Conservation (phyloP, 2,113 vertebrate genomes). For the Aix galericulata region DNA sequence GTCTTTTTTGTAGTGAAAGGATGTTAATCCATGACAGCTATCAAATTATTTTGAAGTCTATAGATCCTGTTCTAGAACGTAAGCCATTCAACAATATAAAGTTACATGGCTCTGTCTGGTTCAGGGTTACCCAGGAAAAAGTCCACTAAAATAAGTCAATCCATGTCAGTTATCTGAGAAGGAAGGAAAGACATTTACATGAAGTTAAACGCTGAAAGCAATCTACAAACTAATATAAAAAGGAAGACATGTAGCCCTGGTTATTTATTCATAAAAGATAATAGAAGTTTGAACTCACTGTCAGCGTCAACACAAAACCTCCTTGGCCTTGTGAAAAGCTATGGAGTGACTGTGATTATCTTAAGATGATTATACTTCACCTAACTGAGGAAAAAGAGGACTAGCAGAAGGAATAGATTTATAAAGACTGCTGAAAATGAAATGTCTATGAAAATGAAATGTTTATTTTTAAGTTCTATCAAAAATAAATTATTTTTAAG, state of each 20-base stretch:
- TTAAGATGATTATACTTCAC: neutral
- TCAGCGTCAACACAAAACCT: neutral
- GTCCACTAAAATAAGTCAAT: neutral
- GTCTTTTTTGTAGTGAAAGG: neutral
- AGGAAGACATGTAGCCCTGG: neutral
- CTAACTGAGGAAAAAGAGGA: neutral
- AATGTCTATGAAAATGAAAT: neutral
- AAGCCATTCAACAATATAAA: neutral
- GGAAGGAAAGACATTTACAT: neutral
- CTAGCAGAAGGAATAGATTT: neutral
- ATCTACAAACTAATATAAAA: neutral
- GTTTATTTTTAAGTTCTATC: neutral
- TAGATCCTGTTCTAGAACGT: neutral
- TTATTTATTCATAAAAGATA: neutral
- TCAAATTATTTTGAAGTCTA: neutral
- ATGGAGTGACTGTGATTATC: neutral
- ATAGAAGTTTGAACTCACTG: neutral
- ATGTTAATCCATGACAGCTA: neutral
- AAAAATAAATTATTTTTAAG: neutral
- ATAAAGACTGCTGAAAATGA: neutral
- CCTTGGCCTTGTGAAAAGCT: neutral
- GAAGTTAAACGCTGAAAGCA: neutral
- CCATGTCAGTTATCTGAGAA: neutral
- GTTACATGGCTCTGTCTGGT: neutral
- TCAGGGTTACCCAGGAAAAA: neutral